phyloP scores from a whole-genome alignment of 2,113 vertebrate genomes.

The Kryptolebias marmoratus region DNA sequence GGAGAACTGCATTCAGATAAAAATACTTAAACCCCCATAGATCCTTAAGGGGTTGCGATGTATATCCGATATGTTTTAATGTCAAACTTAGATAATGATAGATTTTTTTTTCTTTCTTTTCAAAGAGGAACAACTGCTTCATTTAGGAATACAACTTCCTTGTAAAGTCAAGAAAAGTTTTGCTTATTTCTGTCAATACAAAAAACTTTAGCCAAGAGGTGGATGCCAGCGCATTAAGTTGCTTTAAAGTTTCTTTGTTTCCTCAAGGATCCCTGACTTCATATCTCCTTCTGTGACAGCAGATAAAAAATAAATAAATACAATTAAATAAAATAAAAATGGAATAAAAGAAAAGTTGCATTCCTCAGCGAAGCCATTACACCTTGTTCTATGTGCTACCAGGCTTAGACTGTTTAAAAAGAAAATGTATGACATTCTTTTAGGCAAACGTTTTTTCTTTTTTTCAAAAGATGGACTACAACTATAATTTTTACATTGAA shows the following conservation, averaged over 20 bases:
- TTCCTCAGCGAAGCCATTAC: neutral
- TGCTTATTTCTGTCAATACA: constrained; percentile 31
- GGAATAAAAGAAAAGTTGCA: neutral
- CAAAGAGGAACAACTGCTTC: neutral
- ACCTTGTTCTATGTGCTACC: constrained; percentile 1
- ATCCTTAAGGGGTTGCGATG: constrained; percentile 20
- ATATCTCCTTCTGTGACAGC: too few species aligned
- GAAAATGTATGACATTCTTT: neutral
- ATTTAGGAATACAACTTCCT: constrained; percentile 6
- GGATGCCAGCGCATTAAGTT: constrained; percentile 20
- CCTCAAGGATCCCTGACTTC: neutral
- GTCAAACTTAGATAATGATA: constrained; percentile 39
- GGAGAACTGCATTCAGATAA: constrained; percentile 59
- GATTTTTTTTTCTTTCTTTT: constrained; percentile 1
- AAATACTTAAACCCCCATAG: constrained; percentile 57
- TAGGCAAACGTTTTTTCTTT: neutral
- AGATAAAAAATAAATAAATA: neutral
- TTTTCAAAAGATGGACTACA: neutral
- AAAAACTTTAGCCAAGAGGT: constrained; percentile 38
- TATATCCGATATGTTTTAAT: constrained; percentile 22
- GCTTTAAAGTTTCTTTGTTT: constrained; percentile 19
- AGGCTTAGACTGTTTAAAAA: neutral
- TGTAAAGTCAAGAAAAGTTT: neutral
- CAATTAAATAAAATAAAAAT: neutral
- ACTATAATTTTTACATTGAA: neutral